A percentile compares a stretch with the other conserved stretches of the same genome.
Conservation (phyloP, 2,113 vertebrate genomes). For the Xiphophorus couchianus region DNA sequence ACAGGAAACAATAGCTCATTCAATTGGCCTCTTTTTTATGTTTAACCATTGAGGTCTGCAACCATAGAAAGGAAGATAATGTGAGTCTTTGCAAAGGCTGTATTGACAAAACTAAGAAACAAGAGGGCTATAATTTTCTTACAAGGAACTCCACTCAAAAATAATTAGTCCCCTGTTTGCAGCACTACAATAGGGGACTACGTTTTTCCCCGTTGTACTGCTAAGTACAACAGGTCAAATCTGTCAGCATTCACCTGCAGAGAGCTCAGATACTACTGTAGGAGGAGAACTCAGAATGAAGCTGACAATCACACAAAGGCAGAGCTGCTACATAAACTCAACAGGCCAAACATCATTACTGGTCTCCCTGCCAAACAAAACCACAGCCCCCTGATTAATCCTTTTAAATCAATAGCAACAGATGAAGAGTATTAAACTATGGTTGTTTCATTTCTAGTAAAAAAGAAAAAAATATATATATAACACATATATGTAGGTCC, state of each 20-base stretch:
- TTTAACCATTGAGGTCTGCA: not conserved
- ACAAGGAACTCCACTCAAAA: slow-evolving; percentile 36
- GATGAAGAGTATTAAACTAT: not conserved
- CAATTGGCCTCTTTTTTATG: not conserved
- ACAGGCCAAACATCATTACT: not conserved
- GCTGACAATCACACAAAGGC: slow-evolving; percentile 3
- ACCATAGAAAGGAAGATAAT: slow-evolving; percentile 9
- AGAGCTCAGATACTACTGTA: not conserved
- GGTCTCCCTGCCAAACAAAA: not conserved
- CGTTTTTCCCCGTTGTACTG: too few relatives aligned
- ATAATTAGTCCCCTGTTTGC: slow-evolving; percentile 29
- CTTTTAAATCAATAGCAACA: not conserved
- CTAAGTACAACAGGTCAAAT: not conserved
- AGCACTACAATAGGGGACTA: slow-evolving; percentile 46
- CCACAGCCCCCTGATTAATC: not conserved
- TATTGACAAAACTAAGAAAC: not conserved
- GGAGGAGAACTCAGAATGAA: not conserved
- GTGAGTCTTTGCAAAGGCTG: not conserved
- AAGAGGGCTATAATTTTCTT: not conserved
- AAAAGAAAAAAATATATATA: not conserved
- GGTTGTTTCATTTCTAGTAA: not conserved
- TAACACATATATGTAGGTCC: too few relatives aligned
- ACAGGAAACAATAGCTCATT: slow-evolving; percentile 44
- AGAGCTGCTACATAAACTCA: not conserved
- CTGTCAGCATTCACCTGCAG: slow-evolving; percentile 13